Evolutionary conservation across 2,113 vertebrate species (phyloP).

Genomic region (Plecturocebus donacophilus): DNA sequence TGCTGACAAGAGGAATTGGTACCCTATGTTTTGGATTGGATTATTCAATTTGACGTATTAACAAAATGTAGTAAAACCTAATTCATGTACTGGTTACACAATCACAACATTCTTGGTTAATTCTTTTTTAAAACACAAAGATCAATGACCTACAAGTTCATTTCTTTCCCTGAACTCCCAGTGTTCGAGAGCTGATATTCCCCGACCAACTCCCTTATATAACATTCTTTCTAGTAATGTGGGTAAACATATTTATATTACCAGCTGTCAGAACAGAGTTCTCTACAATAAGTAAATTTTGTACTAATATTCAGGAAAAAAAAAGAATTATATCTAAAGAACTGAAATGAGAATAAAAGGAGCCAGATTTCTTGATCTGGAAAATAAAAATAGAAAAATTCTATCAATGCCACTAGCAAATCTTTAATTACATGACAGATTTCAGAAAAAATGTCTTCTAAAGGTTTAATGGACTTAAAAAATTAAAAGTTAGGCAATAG

Average conservation of each 20-base stretch:
- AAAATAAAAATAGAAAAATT: constrained; percentile 39
- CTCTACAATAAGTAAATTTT: constrained; percentile 36
- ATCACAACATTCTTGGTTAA: constrained; percentile 23
- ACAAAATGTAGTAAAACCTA: constrained; percentile 56
- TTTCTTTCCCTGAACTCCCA: neutral
- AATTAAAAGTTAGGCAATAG: neutral
- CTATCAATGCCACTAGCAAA: neutral
- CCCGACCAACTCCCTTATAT: neutral
- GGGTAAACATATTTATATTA: constrained; percentile 13
- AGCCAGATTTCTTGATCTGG: constrained; percentile 15
- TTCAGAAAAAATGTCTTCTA: constrained; percentile 15
- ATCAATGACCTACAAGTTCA: neutral
- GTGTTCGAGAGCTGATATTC: neutral
- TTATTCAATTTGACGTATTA: constrained; percentile 46
- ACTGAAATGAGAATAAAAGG: constrained; percentile 20
- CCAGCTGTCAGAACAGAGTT: neutral
- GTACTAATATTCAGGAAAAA: neutral
- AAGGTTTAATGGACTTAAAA: constrained; percentile 40
- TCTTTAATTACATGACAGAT: constrained; percentile 28
- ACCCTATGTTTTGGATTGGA: constrained; percentile 27
- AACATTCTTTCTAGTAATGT: constrained; percentile 7
- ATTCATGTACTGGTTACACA: constrained; percentile 28
- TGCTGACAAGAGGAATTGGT: constrained; percentile 41
- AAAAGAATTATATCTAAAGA: constrained; percentile 26
- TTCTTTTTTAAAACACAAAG: constrained; percentile 58